phyloP scores from a whole-genome alignment of 2,113 vertebrate species.

The Carassius carassius region DNA sequence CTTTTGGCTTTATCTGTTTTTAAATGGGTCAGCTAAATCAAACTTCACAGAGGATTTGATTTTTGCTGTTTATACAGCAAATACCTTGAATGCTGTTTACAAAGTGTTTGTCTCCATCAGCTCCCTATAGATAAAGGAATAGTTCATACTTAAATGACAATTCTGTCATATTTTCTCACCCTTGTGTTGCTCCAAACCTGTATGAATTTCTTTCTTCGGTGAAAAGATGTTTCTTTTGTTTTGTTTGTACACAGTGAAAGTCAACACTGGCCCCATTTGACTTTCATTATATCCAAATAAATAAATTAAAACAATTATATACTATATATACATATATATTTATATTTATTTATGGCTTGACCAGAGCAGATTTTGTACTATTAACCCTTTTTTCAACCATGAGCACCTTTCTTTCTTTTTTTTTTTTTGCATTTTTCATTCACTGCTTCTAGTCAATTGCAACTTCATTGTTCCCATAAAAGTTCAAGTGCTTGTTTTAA shows the following conservation, averaged over 20 bases:
- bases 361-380: background rate
- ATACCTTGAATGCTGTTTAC: background rate
- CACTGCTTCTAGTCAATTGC: conserved; percentile 7
- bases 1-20: conserved; percentile 2
- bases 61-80: background rate
- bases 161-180: background rate
- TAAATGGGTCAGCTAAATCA: conserved; percentile 14
- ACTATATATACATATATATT: too few species aligned
- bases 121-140: background rate
- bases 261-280: background rate
- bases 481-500: conserved; percentile 20
- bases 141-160: background rate
- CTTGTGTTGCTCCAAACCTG: background rate
- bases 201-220: background rate
- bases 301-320: background rate
- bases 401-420: too few species aligned
- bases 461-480: conserved; percentile 3
- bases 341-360: too few species aligned
- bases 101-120: background rate
- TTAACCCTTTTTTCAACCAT: background rate
- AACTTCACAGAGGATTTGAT: background rate
- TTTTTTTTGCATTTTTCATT: background rate
- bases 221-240: background rate
- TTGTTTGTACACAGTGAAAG: background rate
- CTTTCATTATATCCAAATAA: background rate